phyloP scores from a whole-genome alignment of 2,797 vertebrate genomes.

The Paratrypauchen microcephalus region DNA sequence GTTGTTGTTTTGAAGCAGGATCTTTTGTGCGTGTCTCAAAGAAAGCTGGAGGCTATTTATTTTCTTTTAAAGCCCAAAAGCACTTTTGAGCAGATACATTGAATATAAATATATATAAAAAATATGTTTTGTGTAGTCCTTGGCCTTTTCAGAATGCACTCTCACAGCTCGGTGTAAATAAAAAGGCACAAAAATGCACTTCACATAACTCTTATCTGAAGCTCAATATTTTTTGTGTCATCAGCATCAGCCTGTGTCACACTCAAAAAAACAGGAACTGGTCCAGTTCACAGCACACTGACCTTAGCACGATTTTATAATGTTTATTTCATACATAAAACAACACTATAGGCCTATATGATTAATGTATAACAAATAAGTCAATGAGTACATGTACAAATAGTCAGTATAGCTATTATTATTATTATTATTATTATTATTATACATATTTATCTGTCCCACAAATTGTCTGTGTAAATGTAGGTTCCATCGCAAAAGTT shows the following conservation, averaged over 20 bases:
- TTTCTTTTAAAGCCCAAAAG: conserved; percentile 1
- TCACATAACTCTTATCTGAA: background rate
- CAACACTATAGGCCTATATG: too few species aligned
- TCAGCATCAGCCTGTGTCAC: background rate
- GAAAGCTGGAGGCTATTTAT: background rate
- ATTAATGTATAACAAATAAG: too few species aligned
- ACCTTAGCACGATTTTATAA: background rate
- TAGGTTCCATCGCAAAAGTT: too few species aligned
- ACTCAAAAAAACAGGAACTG: background rate
- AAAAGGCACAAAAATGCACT: conserved; percentile 1
- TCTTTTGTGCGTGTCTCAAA: background rate
- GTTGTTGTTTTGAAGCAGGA: background rate
- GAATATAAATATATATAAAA: too few species aligned
- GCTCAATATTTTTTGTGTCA: background rate
- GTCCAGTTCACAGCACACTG: background rate
- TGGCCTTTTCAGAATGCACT: conserved; percentile 2
- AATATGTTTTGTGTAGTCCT: background rate
- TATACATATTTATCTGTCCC: too few species aligned
- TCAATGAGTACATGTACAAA: too few species aligned
- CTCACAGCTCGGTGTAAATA: background rate
- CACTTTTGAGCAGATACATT: background rate
- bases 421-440: too few species aligned
- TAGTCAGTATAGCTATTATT: too few species aligned
- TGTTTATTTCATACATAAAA: background rate
- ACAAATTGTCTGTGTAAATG: too few species aligned